Base-by-base conservation (phyloP, 2,113 vertebrate genomes). In the Calyptommatus sinebrachiatus region DNA sequence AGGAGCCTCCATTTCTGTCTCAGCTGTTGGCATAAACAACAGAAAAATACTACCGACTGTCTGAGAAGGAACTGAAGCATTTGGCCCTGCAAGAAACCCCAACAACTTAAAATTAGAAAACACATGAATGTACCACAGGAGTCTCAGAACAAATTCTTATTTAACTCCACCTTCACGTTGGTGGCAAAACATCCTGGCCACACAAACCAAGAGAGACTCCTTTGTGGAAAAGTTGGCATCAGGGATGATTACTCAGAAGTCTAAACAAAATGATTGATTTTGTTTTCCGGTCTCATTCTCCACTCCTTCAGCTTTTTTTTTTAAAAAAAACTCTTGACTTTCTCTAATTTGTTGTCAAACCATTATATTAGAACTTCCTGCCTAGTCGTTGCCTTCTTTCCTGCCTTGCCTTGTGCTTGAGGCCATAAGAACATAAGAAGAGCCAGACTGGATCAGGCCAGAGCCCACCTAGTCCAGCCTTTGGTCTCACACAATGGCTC, bases 201-300 rank as follows among this genome's bases (percentile, higher is more conserved):
- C 84, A 86, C 77, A 91, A 88, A 84, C 84, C 81, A 80, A 8
- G 7, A 62, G 63, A 90, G 77, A 69, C 71, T 81, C 84, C 78
- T 71, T 1, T 79, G 45, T 77, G 71, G 85, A 90, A 88, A 87
- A 77, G 68, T 81, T 89, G 82, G 74, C 85, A 86, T 83, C 75
- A 80, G 84, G 67, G 74, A 73, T 81, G 87, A 88, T 93, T 93
- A 91, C 86, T 93, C 92, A 92, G 82, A 90, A 84, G 83, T 90
- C 87, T 86, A 93, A 92, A 92, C 88, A 92, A 82, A 85, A 86
- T 85, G 84, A 91, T 89, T 85, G 89, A 90, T 90, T 89, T 86
- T 28, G 78, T 91, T 91, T 91, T 92, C 90, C 85, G 86, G 87
- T 90, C 88, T 82, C 71, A 76, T 86, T 81, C 67, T 88, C 57